Evolutionary conservation across 2,888 invertebrate genomes (phyloP).

Genomic region (Melinopterus prodromus): DNA sequence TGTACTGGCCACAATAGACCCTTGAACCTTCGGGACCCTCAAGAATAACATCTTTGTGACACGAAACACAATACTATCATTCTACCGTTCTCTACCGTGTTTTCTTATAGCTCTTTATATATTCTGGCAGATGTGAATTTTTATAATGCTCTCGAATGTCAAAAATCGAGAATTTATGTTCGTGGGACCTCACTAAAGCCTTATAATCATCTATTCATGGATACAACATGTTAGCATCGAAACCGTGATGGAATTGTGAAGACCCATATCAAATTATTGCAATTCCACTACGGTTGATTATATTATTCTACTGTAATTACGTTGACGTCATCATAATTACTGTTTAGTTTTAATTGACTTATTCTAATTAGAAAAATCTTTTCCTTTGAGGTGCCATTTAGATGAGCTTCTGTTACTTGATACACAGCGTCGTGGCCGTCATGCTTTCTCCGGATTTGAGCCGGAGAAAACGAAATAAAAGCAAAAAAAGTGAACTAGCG

Average conservation of each 20-base stretch:
- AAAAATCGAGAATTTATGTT: background rate
- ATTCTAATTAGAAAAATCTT: background rate
- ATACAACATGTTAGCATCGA: background rate
- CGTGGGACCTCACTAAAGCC: background rate
- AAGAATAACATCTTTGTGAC: background rate
- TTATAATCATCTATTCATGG: background rate
- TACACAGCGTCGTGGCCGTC: background rate
- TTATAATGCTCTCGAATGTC: background rate
- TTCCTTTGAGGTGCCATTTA: background rate
- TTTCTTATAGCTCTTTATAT: background rate
- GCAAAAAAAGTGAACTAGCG: background rate
- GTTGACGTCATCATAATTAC: too few species aligned
- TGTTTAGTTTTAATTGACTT: background rate
- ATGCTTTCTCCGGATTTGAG: background rate
- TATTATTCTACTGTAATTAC: too few species aligned
- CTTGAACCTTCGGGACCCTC: background rate
- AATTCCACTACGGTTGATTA: background rate
- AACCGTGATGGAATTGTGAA: background rate
- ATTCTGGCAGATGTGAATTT: background rate
- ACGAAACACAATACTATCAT: background rate
- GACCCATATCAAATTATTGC: background rate
- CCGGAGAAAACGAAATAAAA: background rate
- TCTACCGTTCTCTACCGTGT: background rate
- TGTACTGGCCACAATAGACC: background rate
- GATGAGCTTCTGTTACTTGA: background rate